A percentile compares a stretch with the other conserved stretches of the same genome.
phyloP scores from a whole-genome alignment of 2,888 invertebrate genomes.

The Apotomis capreana region DNA sequence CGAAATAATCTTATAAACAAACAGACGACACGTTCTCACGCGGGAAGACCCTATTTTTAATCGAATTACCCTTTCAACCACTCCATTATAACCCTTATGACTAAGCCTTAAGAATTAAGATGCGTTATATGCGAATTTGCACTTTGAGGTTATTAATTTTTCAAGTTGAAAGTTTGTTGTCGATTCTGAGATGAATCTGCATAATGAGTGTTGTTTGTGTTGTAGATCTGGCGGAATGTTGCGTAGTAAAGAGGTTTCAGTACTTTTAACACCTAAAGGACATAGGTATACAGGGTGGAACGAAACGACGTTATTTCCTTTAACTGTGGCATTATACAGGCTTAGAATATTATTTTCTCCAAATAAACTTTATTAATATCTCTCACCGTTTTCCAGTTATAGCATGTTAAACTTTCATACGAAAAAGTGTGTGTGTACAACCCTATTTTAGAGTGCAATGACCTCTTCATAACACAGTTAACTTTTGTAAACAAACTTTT shows the following conservation, averaged over 20 bases:
- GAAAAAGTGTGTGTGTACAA: no score
- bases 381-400: no score
- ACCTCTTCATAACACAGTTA: no score
- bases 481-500: no score
- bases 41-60: conserved; percentile 47
- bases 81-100: conserved; percentile 7
- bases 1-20: conserved; percentile 62
- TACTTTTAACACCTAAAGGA: no score
- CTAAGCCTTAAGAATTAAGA: neutral
- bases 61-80: conserved; percentile 46
- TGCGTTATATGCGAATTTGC: conserved; percentile 2
- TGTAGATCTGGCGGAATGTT: neutral
- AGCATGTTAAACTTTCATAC: no score
- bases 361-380: no score
- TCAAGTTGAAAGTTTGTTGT: conserved; percentile 37
- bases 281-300: no score
- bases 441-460: no score
- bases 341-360: no score
- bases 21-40: conserved; percentile 52
- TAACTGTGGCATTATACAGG: no score
- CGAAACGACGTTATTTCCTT: no score
- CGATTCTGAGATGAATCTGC: conserved; percentile 36
- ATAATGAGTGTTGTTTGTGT: conserved; percentile 28
- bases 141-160: conserved; percentile 40
- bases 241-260: neutral